Percentiles rank a stretch among this genome's conserved stretches.
phyloP scores from a whole-genome alignment of 2,888 invertebrate genomes.

The Sesamia inferens region DNA sequence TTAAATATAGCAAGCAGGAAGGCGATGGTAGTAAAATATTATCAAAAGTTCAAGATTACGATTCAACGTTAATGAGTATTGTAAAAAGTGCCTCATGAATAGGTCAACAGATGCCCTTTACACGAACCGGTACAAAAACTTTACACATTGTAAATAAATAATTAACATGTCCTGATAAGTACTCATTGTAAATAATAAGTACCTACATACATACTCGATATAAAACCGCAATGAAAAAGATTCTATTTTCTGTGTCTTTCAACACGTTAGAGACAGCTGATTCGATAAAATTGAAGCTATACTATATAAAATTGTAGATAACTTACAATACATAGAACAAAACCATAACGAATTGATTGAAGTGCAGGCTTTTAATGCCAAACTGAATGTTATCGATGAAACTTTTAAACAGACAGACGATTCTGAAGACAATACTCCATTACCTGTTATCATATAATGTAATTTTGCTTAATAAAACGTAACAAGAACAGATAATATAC shows the following conservation, averaged over 20 bases:
- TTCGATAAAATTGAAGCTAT: conserved; percentile 29
- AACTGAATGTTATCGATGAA: background rate
- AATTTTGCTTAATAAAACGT: background rate
- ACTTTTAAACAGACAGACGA: conserved; percentile 6
- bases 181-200: conserved; percentile 30
- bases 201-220: conserved; percentile 23
- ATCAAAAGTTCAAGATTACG: conserved; percentile 66
- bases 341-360: conserved; percentile 28
- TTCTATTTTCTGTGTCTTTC: conserved; percentile 24
- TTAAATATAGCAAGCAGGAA: conserved; percentile 39
- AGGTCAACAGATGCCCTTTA: conserved; percentile 63
- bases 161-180: conserved; percentile 29
- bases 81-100: conserved; percentile 43
- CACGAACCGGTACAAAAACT: conserved; percentile 30
- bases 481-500: background rate
- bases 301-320: conserved; percentile 27
- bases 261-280: conserved; percentile 43
- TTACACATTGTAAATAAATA: conserved; percentile 31
- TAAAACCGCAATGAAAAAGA: conserved; percentile 29
- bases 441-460: too few species aligned
- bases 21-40: conserved; percentile 15
- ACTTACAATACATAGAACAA: conserved; percentile 12
- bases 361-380: conserved; percentile 19
- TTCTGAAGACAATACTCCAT: conserved; percentile 1
- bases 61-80: conserved; percentile 47